Percentiles rank a stretch among this genome's conserved stretches.
Evolutionary conservation across 2,113 vertebrate genomes (phyloP).

Genomic region (Melanerpes formicivorus): DNA sequence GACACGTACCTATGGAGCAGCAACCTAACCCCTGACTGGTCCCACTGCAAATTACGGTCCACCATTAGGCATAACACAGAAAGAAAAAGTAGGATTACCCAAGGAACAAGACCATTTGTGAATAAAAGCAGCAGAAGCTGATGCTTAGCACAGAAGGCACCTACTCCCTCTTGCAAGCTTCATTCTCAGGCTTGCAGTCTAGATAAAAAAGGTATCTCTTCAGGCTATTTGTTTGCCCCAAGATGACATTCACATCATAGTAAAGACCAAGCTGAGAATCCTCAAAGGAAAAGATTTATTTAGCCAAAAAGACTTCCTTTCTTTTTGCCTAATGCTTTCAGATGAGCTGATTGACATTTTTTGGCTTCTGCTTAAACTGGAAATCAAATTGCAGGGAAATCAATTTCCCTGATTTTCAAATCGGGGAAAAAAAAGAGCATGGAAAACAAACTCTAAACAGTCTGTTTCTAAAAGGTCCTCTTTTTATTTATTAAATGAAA

Average conservation of each 20-base stretch:
- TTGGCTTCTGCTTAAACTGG: conserved; percentile 11
- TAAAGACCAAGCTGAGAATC: conserved; percentile 5
- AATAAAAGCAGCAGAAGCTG: not conserved
- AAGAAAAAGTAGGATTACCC: not conserved
- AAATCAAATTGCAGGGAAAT: not conserved
- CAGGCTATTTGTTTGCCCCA: not conserved
- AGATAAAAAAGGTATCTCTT: not conserved
- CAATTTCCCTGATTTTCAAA: not conserved
- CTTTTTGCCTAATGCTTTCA: not conserved
- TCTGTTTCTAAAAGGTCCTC: not conserved
- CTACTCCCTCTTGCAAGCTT: not conserved
- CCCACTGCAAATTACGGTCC: not conserved
- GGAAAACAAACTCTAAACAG: not conserved
- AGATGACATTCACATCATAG: not conserved
- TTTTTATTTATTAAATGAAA: not conserved
- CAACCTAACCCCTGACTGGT: not conserved
- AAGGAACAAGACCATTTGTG: not conserved
- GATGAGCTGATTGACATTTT: not conserved
- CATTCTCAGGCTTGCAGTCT: not conserved
- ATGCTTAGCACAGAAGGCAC: not conserved
- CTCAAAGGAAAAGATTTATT: conserved; percentile 40
- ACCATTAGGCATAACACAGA: not conserved
- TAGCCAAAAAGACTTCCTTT: not conserved
- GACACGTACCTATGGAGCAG: accelerated
- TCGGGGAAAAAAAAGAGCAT: not conserved